These are phyloP conservation scores for Zaprionus capensis DNA, from an alignment of 1,140 invertebrate genomes.

Conservation along the genomic window DNA sequence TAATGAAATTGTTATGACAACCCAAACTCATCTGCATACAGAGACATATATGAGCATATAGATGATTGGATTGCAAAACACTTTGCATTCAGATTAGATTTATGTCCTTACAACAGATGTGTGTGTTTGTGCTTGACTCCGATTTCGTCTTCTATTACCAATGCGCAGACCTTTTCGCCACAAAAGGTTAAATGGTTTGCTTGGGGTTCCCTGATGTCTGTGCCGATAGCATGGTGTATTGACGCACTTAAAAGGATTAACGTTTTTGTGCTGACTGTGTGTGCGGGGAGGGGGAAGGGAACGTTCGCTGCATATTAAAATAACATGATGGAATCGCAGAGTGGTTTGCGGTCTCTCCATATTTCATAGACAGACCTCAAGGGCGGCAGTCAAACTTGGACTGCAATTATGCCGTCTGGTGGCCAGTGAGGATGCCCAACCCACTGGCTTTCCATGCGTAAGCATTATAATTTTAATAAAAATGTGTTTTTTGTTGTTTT, in stretches of 20 bases:
- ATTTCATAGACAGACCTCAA: constrained; percentile 56
- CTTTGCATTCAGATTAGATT: constrained; percentile 66
- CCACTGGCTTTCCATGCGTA: constrained; percentile 37
- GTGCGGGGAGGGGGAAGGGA: constrained; percentile 7
- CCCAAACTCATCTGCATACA: constrained; percentile 33
- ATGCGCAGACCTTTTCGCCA: constrained; percentile 49
- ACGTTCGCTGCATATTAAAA: constrained; percentile 60
- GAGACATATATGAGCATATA: neutral
- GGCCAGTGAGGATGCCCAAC: constrained; percentile 28
- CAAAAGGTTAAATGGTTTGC: constrained; percentile 72
- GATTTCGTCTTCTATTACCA: constrained; percentile 46
- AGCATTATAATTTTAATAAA: constrained; percentile 78
- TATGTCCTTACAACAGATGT: constrained; percentile 65
- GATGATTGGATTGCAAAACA: constrained; percentile 32
- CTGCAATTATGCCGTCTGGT: constrained; percentile 49
- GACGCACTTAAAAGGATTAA: constrained; percentile 79
- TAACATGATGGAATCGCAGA: constrained; percentile 14
- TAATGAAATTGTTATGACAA: constrained; percentile 79
- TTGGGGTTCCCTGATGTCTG: constrained; percentile 41
- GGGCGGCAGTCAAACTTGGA: constrained; percentile 14
- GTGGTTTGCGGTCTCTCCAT: constrained; percentile 22
- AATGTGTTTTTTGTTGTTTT: constrained; percentile 52
- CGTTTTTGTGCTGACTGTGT: constrained; percentile 66
- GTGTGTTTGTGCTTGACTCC: constrained; percentile 27
- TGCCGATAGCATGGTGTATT: constrained; percentile 31